Evolutionary conservation across 2,113 vertebrate species (phyloP).

Genomic region (Phyllopteryx taeniolatus): DNA sequence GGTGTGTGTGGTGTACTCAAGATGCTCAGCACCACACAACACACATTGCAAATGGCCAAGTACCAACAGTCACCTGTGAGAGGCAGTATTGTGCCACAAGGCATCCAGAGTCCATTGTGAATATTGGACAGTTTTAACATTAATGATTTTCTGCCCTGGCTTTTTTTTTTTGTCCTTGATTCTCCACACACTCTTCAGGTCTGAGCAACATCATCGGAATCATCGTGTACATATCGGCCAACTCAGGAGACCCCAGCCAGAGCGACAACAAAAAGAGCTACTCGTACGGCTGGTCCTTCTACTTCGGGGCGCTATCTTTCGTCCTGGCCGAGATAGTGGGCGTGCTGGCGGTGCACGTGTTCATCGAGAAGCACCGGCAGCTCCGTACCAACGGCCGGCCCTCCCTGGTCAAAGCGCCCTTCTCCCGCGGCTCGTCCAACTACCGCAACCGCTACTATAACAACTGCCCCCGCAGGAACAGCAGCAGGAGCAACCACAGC

Average conservation of each 20-base stretch:
- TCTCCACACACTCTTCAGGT: constrained; percentile 66
- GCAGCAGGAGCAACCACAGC: constrained; percentile 61
- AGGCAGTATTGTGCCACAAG: too few species aligned
- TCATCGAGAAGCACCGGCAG: constrained; percentile 93
- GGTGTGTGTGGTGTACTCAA: too few species aligned
- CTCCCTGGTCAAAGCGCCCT: constrained; percentile 48
- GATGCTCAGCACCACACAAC: too few species aligned
- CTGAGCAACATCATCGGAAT: constrained; percentile 98
- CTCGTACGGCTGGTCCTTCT: constrained; percentile 98
- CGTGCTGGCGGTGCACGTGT: constrained; percentile 93
- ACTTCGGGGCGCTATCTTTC: constrained; percentile 95
- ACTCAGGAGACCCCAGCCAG: constrained; percentile 90
- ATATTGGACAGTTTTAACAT: too few species aligned
- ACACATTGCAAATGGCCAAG: too few species aligned
- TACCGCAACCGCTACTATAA: constrained; percentile 62
- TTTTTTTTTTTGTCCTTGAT: not conserved
- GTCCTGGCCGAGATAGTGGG: constrained; percentile 96
- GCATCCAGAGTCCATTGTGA: too few species aligned
- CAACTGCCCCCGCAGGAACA: constrained; percentile 53
- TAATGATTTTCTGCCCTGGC: not conserved
- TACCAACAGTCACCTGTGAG: too few species aligned
- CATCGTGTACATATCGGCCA: constrained; percentile 98
- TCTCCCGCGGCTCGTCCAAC: constrained; percentile 55
- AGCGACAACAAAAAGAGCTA: constrained; percentile 98
- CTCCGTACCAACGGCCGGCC: constrained; percentile 74